phyloP scores from a whole-genome alignment of 1,140 invertebrate genomes.

The Drosophila paulistorum region DNA sequence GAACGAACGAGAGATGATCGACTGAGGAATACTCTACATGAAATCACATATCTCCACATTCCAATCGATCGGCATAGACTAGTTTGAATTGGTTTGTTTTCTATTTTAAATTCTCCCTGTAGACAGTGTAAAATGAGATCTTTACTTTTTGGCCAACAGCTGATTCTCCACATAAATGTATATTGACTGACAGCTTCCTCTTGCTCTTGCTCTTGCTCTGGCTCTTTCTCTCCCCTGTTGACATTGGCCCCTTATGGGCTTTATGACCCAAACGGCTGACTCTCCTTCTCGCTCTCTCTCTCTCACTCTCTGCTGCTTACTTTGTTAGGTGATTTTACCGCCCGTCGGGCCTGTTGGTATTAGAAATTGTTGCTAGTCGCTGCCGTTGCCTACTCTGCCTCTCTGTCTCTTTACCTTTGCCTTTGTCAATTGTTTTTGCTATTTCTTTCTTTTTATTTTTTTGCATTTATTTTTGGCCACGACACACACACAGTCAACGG shows the following conservation, averaged over 20 bases:
- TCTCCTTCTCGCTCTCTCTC: constrained; percentile 4
- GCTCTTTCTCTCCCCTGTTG: constrained; percentile 9
- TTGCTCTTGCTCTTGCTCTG: neutral
- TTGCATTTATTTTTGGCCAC: constrained; percentile 65
- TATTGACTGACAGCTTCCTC: neutral
- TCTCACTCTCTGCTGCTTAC: constrained; percentile 1
- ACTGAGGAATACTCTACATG: neutral
- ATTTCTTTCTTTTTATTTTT: constrained; percentile 16
- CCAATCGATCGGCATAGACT: too few relatives aligned
- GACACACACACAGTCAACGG: constrained; percentile 2
- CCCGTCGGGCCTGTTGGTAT: constrained; percentile 30
- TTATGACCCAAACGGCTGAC: neutral
- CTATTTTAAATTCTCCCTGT: neutral
- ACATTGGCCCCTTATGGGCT: neutral
- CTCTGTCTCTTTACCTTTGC: constrained; percentile 8
- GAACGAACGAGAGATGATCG: neutral
- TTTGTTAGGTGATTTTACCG: constrained; percentile 41
- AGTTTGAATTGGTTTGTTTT: too few relatives aligned
- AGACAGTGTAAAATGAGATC: neutral
- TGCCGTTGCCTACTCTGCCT: neutral
- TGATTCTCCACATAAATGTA: neutral
- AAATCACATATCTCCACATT: neutral
- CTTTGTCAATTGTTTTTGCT: constrained; percentile 48
- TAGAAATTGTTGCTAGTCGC: constrained; percentile 12
- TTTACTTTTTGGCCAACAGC: constrained; percentile 14